Evolutionary conservation across 2,797 vertebrate genomes (phyloP).

Genomic region (Lemur catta): DNA sequence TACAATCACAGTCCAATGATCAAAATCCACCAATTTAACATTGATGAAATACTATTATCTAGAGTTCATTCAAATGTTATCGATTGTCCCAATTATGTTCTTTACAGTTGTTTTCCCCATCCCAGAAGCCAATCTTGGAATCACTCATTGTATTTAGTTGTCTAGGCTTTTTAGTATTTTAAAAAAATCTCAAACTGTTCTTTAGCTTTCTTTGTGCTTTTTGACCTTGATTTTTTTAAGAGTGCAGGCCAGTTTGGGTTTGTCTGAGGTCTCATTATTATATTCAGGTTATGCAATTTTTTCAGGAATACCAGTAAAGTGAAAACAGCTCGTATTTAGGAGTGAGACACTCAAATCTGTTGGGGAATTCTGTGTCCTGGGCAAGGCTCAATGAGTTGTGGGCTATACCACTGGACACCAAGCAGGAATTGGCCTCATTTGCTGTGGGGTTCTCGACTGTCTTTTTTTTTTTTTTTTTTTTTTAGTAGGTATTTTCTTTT

Average conservation of each 20-base stretch:
- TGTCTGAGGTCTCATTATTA: not conserved
- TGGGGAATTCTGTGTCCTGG: not conserved
- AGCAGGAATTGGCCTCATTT: not conserved
- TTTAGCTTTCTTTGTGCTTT: not conserved
- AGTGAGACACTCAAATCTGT: not conserved
- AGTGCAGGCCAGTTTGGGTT: not conserved
- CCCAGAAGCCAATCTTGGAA: not conserved
- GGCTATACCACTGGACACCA: not conserved
- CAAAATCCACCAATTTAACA: not conserved
- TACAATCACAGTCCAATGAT: not conserved
- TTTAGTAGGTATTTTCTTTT: not conserved
- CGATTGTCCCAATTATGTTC: not conserved
- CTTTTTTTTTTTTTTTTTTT: not conserved
- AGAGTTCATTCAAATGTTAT: not conserved
- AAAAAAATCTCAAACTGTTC: not conserved
- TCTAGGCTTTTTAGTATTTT: not conserved
- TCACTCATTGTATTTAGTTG: not conserved
- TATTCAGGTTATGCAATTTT: not conserved
- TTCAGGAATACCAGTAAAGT: not conserved
- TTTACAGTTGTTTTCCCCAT: not conserved
- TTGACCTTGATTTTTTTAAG: not conserved
- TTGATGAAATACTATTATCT: not conserved
- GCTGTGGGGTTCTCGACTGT: not conserved
- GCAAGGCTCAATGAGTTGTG: not conserved
- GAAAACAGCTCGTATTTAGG: not conserved